Evolutionary conservation across 1,140 invertebrate genomes (phyloP).

Genomic region (Eupristina koningsbergeri): DNA sequence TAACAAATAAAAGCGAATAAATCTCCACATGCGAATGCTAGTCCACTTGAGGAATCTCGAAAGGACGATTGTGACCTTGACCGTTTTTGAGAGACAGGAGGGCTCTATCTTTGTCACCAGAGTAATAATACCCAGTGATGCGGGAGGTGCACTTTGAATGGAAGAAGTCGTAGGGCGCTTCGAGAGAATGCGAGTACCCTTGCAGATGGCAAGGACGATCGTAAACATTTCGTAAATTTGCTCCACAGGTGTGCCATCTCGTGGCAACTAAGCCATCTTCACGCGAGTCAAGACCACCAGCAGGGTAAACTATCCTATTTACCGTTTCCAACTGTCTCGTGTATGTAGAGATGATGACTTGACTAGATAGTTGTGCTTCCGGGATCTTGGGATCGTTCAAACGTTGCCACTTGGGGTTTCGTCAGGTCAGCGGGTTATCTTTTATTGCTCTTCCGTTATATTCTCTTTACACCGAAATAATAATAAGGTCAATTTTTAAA

Average conservation of each 20-base stretch:
- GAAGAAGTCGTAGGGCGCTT: constrained; percentile 30
- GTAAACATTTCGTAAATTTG: constrained; percentile 75
- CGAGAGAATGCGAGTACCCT: constrained; percentile 32
- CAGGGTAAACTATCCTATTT: constrained; percentile 63
- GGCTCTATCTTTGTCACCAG: constrained; percentile 52
- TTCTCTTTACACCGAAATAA: background rate
- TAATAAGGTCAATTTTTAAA: background rate
- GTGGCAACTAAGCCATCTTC: constrained; percentile 42
- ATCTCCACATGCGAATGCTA: background rate
- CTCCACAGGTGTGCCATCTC: constrained; percentile 74
- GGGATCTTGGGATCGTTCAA: constrained; percentile 37
- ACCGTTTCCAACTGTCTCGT: constrained; percentile 53
- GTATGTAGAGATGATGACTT: background rate
- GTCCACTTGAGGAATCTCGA: background rate
- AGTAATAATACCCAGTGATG: constrained; percentile 69
- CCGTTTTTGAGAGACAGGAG: background rate
- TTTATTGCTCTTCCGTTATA: background rate
- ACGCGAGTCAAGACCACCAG: constrained; percentile 4
- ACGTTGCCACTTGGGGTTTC: background rate
- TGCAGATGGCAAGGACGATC: constrained; percentile 61
- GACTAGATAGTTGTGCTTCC: constrained; percentile 20
- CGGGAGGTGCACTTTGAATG: constrained; percentile 54
- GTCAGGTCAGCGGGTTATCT: background rate
- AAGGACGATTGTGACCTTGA: background rate
- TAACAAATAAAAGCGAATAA: too few species aligned